These are phyloP conservation scores for Sphenopsis melanotis DNA, from an alignment of 2,797 vertebrate species.

Conservation along the genomic window DNA sequence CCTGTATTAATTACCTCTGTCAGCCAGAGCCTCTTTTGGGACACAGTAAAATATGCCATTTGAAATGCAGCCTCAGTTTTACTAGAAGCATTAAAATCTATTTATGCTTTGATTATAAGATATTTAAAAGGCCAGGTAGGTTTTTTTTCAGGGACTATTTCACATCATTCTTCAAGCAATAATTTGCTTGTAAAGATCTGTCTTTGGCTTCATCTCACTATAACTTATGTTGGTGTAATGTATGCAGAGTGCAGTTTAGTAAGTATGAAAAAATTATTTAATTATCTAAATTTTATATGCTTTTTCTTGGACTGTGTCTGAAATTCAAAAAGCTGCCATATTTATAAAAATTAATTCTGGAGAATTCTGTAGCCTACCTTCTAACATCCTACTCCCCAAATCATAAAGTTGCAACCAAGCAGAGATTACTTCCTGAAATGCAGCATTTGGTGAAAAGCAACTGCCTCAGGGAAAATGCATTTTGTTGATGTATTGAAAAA, in stretches of 20 bases:
- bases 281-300: background rate
- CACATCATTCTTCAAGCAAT: background rate
- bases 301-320: background rate
- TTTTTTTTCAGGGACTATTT: background rate
- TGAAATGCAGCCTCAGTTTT: background rate
- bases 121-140: background rate
- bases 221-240: background rate
- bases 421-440: background rate
- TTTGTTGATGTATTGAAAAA: slow-evolving; percentile 3
- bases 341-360: background rate
- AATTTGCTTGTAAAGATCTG: background rate
- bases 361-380: background rate
- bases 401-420: background rate
- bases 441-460: background rate
- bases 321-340: background rate
- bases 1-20: background rate
- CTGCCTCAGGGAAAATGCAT: background rate
- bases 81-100: background rate
- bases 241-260: background rate
- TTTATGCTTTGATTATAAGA: background rate
- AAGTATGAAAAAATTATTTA: background rate
- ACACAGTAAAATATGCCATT: background rate
- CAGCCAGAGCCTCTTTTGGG: background rate
- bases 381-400: background rate
- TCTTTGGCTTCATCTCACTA: background rate